Percentiles rank a stretch among this genome's conserved stretches.
Conservation (phyloP, 2,888 invertebrate genomes). For the Allolobophora icterica region DNA sequence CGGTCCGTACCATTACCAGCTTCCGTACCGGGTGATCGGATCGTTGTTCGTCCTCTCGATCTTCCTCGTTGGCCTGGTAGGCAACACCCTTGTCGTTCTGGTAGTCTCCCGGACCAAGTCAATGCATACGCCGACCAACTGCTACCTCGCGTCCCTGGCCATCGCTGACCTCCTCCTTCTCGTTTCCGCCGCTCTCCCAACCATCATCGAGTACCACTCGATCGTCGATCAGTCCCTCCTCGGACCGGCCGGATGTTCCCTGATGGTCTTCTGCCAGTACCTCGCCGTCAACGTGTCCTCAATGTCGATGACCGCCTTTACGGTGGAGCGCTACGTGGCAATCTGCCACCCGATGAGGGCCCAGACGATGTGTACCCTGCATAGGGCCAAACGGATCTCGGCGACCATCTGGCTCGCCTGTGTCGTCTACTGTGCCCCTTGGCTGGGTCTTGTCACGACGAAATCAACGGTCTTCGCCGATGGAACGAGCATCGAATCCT, state of each 20-base stretch:
- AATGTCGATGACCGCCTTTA: slow-evolving; percentile 73
- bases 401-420: slow-evolving; percentile 71
- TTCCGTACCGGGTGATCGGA: slow-evolving; percentile 66
- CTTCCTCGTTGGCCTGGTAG: slow-evolving; percentile 69
- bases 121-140: slow-evolving; percentile 73
- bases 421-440: slow-evolving; percentile 71
- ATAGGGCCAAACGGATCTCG: slow-evolving; percentile 71
- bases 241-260: slow-evolving; percentile 68
- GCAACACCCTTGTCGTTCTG: slow-evolving; percentile 68
- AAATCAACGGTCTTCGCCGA: slow-evolving; percentile 43
- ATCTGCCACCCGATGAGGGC: slow-evolving; percentile 72
- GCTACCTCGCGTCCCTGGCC: slow-evolving; percentile 72
- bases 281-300: slow-evolving; percentile 72
- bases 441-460: slow-evolving; percentile 63
- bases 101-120: slow-evolving; percentile 66
- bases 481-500: slow-evolving; percentile 63
- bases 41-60: slow-evolving; percentile 69
- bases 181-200: slow-evolving; percentile 68
- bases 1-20: slow-evolving; percentile 39
- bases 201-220: slow-evolving; percentile 68
- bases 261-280: slow-evolving; percentile 70
- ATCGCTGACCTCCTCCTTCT: slow-evolving; percentile 71
- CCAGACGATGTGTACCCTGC: slow-evolving; percentile 72
- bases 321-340: slow-evolving; percentile 73
- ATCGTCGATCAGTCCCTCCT: slow-evolving; percentile 68